Evolutionary conservation across 2,113 vertebrate genomes (phyloP).

Genomic region (Neodon shergylaensis): DNA sequence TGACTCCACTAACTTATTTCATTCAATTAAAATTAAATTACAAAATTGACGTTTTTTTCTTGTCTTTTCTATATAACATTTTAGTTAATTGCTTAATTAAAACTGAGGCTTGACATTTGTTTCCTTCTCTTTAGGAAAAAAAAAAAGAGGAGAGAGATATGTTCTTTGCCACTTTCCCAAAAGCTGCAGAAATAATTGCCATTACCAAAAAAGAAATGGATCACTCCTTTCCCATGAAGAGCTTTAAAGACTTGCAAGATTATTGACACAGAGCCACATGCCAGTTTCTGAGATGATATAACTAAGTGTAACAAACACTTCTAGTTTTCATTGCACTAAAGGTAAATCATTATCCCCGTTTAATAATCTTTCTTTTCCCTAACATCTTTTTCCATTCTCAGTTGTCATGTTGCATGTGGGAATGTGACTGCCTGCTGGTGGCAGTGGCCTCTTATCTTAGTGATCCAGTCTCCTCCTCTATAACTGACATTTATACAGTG

Average conservation of each 20-base stretch:
- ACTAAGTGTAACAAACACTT: neutral
- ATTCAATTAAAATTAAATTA: constrained; percentile 71
- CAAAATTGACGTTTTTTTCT: constrained; percentile 68
- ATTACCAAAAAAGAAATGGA: constrained; percentile 12
- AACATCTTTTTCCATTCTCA: neutral
- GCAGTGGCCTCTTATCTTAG: neutral
- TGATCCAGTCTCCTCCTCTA: neutral
- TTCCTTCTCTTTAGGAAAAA: constrained; percentile 65
- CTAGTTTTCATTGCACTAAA: neutral
- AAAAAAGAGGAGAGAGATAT: neutral
- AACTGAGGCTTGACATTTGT: constrained; percentile 73
- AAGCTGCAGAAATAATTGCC: constrained; percentile 36
- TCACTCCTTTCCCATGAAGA: neutral
- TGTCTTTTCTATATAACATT: constrained; percentile 64
- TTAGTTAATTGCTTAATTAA: constrained; percentile 76
- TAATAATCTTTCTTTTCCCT: neutral
- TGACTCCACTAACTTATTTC: constrained; percentile 44
- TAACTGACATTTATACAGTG: neutral
- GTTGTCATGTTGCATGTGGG: neutral
- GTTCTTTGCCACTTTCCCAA: constrained; percentile 13
- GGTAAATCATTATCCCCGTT: neutral
- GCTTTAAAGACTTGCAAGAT: neutral
- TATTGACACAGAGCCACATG: constrained; percentile 14
- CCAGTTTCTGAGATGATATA: neutral
- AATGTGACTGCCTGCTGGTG: neutral